Percentiles rank a stretch among this genome's conserved stretches.
Conservation (phyloP, 1,140 invertebrate species). For the Bombus vancouverensis region DNA sequence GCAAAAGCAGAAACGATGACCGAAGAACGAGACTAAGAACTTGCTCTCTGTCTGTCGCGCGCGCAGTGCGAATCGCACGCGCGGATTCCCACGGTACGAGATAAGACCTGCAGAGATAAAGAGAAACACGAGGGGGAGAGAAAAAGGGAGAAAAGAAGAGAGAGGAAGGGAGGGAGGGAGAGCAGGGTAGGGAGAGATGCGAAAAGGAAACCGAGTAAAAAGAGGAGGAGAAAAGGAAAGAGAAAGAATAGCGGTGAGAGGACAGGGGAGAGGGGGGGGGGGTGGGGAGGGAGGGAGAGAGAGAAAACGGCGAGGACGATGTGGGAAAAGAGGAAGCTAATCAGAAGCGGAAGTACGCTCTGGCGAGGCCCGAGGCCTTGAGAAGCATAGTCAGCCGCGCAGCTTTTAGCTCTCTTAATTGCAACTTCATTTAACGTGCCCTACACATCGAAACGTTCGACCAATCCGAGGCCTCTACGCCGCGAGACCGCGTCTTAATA, state of each 20-base stretch:
- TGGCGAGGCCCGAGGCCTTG: slow-evolving; percentile 78
- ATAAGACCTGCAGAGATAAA: slow-evolving; percentile 69
- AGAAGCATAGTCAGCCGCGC: slow-evolving; percentile 73
- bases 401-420: slow-evolving; percentile 82
- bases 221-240: slow-evolving; percentile 75
- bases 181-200: slow-evolving; percentile 24
- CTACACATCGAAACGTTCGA: slow-evolving; percentile 35
- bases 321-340: slow-evolving; percentile 83
- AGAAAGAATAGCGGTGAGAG: slow-evolving; percentile 42
- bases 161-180: no score
- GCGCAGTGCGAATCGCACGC: slow-evolving; percentile 74
- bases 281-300: slow-evolving; percentile 34
- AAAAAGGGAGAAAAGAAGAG: background rate
- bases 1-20: slow-evolving; percentile 55
- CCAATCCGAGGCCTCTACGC: slow-evolving; percentile 54
- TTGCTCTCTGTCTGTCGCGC: slow-evolving; percentile 60
- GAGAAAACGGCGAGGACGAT: slow-evolving; percentile 70
- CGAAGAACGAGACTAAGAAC: slow-evolving; percentile 59
- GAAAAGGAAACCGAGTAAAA: slow-evolving; percentile 45
- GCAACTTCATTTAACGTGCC: slow-evolving; percentile 78
- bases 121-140: slow-evolving; percentile 54
- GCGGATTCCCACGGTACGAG: slow-evolving; percentile 75
- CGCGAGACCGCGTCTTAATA: slow-evolving; percentile 61
- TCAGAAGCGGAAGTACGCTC: slow-evolving; percentile 82
- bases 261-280: slow-evolving; percentile 22